Conservation (phyloP, 1,140 invertebrate species). For the Drepana arcuata region DNA sequence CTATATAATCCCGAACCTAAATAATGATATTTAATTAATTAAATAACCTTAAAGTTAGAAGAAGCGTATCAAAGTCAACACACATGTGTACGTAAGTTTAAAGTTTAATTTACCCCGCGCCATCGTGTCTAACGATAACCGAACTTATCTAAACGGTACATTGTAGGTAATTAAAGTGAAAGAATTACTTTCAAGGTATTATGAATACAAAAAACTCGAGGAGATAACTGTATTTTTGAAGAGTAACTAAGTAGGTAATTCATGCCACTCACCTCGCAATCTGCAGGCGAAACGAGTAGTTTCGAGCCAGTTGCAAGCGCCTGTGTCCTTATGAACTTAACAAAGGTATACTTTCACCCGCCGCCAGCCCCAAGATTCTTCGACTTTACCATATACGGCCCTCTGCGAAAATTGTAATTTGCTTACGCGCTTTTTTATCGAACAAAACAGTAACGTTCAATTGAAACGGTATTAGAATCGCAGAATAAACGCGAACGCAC, state of each 20-base stretch:
- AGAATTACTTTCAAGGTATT: too few species aligned
- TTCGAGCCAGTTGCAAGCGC: constrained; percentile 48
- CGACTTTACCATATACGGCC: constrained; percentile 56
- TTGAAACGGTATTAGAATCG: constrained; percentile 52
- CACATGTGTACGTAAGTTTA: too few species aligned
- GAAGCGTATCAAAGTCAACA: too few species aligned
- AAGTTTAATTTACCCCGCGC: too few species aligned
- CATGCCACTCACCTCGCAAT: constrained; percentile 55
- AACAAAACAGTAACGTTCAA: constrained; percentile 66
- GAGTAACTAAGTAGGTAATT: constrained; percentile 40
- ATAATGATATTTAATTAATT: too few species aligned
- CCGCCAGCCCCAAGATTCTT: constrained; percentile 49
- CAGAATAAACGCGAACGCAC: constrained; percentile 42
- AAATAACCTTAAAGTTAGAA: too few species aligned
- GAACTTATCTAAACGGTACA: too few species aligned
- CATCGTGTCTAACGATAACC: too few species aligned
- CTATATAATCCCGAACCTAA: too few species aligned
- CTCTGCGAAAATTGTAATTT: constrained; percentile 46
- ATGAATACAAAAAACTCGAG: too few species aligned
- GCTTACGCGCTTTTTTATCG: constrained; percentile 53
- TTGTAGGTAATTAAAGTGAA: too few species aligned
- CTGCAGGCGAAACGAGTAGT: constrained; percentile 50
- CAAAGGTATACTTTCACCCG: constrained; percentile 67
- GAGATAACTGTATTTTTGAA: too few species aligned
- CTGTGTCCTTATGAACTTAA: constrained; percentile 65